Percentiles rank a stretch among this genome's conserved stretches.
Conservation (phyloP, 1,140 invertebrate genomes). For the Nephila pilipes region DNA sequence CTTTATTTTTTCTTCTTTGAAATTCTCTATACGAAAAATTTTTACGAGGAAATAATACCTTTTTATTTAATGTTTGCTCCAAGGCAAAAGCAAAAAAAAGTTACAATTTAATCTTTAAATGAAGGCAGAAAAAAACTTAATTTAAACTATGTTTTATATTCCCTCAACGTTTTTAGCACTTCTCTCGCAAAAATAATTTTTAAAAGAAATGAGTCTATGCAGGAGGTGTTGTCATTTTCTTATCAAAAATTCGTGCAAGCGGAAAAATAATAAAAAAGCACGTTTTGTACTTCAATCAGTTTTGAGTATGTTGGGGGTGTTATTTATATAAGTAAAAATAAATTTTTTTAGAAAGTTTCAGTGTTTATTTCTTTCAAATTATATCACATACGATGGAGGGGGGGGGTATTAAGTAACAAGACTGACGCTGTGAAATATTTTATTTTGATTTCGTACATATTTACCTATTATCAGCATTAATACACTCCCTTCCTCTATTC, state of each 20-base stretch:
- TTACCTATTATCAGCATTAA: no score
- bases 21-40: not conserved
- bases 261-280: not conserved
- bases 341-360: not conserved
- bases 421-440: no score
- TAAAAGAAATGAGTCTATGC: not conserved
- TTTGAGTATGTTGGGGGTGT: not conserved
- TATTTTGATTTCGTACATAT: no score
- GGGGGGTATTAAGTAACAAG: no score
- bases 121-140: conserved; percentile 2
- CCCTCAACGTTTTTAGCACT: not conserved
- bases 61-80: not conserved
- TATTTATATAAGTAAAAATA: not conserved
- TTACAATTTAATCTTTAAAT: conserved; percentile 29
- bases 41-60: conserved; percentile 14
- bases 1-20: not conserved
- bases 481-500: no score
- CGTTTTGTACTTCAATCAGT: conserved; percentile 5
- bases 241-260: not conserved
- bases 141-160: not conserved
- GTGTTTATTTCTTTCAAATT: no score
- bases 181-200: not conserved
- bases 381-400: no score
- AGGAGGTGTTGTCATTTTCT: not conserved
- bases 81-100: not conserved